phyloP scores from a whole-genome alignment of 2,113 vertebrate genomes.

The Heterotilapia buettikoferi region DNA sequence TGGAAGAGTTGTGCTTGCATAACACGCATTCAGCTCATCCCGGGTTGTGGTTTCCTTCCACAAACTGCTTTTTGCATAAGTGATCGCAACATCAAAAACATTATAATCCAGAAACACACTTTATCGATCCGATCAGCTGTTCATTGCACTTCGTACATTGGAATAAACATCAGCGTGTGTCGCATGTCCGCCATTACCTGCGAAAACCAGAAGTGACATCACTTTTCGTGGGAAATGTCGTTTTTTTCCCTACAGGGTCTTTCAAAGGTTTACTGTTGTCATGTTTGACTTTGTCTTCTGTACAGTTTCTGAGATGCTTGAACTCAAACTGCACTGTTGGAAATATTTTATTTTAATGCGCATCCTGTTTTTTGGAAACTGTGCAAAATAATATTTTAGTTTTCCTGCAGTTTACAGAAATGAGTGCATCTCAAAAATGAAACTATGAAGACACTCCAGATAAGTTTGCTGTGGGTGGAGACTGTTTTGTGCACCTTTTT shows the following conservation, averaged over 20 bases:
- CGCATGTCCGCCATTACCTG: not conserved
- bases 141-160: not conserved
- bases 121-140: not conserved
- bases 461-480: not conserved
- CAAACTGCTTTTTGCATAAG: not conserved
- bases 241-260: not conserved
- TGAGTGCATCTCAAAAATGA: not conserved
- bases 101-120: not conserved
- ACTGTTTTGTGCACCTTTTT: not conserved
- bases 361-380: not conserved
- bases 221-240: not conserved
- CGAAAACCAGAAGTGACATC: fast-evolving
- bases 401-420: not conserved
- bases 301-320: not conserved
- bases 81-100: not conserved
- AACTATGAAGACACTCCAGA: not conserved
- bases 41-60: fast-evolving
- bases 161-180: not conserved
- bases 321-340: not conserved
- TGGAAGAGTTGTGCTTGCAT: not conserved
- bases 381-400: not conserved
- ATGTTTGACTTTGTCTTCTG: not conserved
- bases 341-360: not conserved
- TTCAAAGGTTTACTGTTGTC: not conserved
- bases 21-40: not conserved